phyloP scores from a whole-genome alignment of 2,113 vertebrate genomes.

The Grantiella picta region DNA sequence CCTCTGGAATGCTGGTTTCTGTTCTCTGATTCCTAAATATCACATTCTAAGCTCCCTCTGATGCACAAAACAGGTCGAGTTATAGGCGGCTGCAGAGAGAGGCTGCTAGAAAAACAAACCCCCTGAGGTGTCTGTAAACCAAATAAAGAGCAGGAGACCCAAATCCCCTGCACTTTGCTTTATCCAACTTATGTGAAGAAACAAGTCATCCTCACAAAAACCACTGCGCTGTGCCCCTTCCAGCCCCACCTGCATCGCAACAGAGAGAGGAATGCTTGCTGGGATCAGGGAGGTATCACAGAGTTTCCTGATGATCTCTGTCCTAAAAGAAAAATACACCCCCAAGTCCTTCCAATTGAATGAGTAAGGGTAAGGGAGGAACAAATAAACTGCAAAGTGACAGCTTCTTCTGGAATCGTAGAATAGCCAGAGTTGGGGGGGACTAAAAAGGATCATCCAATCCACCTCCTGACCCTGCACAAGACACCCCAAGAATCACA shows the following conservation, averaged over 20 bases:
- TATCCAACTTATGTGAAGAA: background rate
- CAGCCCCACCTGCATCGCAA: background rate
- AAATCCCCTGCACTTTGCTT: background rate
- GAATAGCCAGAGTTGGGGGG: background rate
- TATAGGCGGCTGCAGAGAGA: background rate
- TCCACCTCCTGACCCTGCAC: background rate
- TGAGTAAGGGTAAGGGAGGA: background rate
- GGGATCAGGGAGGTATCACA: background rate
- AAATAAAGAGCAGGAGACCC: background rate
- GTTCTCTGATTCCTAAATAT: background rate
- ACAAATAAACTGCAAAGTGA: background rate
- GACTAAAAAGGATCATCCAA: accelerated
- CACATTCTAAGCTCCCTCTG: background rate
- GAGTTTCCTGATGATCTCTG: background rate
- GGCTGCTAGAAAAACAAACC: background rate
- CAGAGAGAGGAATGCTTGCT: background rate
- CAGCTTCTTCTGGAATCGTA: background rate
- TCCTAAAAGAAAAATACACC: background rate
- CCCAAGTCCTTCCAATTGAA: background rate
- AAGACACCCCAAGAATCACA: background rate
- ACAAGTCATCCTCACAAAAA: background rate
- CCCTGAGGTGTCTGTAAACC: background rate
- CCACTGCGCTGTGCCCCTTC: background rate
- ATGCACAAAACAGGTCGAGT: accelerated
- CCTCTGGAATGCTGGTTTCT: background rate